Evolutionary conservation across 2,113 vertebrate genomes (phyloP), one percentile per base, ranked within the genome.

Genomic region (Fulmarus glacialis): DNA sequence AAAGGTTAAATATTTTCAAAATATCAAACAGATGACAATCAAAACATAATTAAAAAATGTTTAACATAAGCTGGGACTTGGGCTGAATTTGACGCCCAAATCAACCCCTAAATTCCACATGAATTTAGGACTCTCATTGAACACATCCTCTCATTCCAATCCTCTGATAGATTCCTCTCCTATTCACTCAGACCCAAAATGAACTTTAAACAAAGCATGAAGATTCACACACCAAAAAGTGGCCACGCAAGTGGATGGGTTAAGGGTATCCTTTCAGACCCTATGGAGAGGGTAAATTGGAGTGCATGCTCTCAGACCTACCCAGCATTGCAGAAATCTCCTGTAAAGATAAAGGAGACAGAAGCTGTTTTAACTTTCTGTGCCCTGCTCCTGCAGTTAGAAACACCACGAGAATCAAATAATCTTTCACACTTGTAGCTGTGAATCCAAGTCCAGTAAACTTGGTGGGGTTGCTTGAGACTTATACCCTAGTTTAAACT

Each of bases 1-100:
- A 83, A 92, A 96, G 48, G 27, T 89, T 94, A 90, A 78, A 60
- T 96, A 83, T 87, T 92, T 97, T 91, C 72, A 94, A 90, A 63
- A 75, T 87, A 75, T 43, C 79, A 93, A 88, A 63, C 14, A 94
- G 38, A 90, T 89, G 62, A 92, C 60, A 86, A 48, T 73, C 77
- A 90, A 75, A 91, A 92, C 32, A 55, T 48, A 85, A 84, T 75
- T 87, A 3, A 63, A 84, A 87, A 82, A 60, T 55, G 9, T 72
- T 59, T 58, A 77, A 64, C 23, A 56, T 58, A 62, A 74, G 14
- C 5, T 84, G 40, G 24, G 32, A 53, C 84, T 58, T 85, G 15
- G 40, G 10, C 24, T 72, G 72, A 92, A 84, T 74, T 67, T 63
- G n/a, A 81, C 22, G 32, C 9, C 16, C 6, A 52, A 32, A 74